These are phyloP conservation scores for Oconnorella tubifera DNA, from an alignment of 2,888 invertebrate species.

Conservation along the genomic window DNA sequence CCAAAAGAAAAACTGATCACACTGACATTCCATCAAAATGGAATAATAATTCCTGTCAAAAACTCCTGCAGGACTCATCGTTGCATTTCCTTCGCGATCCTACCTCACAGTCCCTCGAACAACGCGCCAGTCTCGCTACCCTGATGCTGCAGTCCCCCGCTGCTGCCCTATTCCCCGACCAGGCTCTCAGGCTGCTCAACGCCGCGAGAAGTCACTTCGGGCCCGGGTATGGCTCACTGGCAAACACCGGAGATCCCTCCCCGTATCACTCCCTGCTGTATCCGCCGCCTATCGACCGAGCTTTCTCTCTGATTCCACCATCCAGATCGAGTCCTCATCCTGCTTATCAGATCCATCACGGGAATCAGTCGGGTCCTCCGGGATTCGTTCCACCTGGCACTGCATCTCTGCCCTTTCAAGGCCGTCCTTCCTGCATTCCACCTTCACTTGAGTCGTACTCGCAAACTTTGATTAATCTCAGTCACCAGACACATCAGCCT, in stretches of 20 bases:
- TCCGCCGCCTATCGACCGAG: neutral
- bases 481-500: neutral
- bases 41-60: too few relatives aligned
- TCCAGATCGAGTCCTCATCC: neutral
- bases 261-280: neutral
- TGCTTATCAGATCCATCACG: neutral
- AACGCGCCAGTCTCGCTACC: too few relatives aligned
- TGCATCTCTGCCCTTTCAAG: neutral
- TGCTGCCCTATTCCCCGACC: neutral
- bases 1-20: too few relatives aligned
- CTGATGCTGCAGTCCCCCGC: neutral
- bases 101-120: too few relatives aligned
- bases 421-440: neutral
- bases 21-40: too few relatives aligned
- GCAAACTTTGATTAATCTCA: slow-evolving; percentile 11
- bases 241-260: neutral
- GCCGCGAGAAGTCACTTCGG: neutral
- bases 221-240: neutral
- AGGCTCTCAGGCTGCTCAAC: neutral
- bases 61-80: too few relatives aligned
- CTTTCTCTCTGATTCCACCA: neutral
- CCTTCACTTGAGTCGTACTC: slow-evolving; percentile 10
- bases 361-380: neutral
- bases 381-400: neutral
- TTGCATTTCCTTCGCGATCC: too few relatives aligned